A percentile compares a stretch with the other conserved stretches of the same genome.
These are phyloP conservation scores for Megaptera novaeangliae DNA, from an alignment of 2,113 vertebrate genomes.

Conservation along the genomic window DNA sequence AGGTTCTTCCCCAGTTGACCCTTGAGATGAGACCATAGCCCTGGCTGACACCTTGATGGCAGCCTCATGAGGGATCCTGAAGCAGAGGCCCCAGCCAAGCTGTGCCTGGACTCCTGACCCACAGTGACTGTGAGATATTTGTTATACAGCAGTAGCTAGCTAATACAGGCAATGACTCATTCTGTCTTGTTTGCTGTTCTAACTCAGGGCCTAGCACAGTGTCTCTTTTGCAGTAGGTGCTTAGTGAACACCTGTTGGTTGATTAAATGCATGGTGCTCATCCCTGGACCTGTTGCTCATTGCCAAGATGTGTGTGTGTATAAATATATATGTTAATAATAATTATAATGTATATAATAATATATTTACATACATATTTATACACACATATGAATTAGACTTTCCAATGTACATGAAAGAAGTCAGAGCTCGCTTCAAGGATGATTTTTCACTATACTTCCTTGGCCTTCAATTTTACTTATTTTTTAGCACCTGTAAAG, in stretches of 20 bases:
- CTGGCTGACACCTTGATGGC: background rate
- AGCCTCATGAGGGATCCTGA: background rate
- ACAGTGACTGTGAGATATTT: fast-evolving
- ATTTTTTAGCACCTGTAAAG: background rate
- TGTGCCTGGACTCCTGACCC: background rate
- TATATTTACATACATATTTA: background rate
- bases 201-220: fast-evolving
- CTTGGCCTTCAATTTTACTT: background rate
- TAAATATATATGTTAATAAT: background rate
- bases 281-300: background rate
- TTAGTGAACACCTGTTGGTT: background rate
- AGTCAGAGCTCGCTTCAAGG: too few species aligned
- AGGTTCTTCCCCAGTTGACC: background rate
- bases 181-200: too few species aligned
- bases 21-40: background rate
- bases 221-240: background rate
- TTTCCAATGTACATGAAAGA: background rate
- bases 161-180: background rate
- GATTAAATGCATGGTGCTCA: background rate
- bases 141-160: fast-evolving
- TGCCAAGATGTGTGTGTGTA: background rate
- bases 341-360: background rate
- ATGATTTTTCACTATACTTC: background rate
- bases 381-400: background rate
- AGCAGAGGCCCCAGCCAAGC: background rate